phyloP scores from a whole-genome alignment of 2,888 invertebrate genomes.

The Platynereis dumerilii region DNA sequence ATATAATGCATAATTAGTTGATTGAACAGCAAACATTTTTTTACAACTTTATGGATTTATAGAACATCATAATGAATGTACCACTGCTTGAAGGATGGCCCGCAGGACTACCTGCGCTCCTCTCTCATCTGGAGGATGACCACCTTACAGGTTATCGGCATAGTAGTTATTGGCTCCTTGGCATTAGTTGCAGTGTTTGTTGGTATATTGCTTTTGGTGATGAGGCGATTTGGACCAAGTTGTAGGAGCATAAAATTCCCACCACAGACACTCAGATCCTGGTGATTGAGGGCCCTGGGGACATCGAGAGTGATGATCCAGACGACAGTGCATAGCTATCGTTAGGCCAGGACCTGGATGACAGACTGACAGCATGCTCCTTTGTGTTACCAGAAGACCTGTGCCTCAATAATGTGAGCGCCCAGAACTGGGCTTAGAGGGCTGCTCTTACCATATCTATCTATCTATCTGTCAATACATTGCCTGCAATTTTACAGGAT shows the following conservation, averaged over 20 bases:
- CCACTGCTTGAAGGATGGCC: conserved; percentile 16
- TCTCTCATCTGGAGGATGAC: conserved; percentile 19
- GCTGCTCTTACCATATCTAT: no score
- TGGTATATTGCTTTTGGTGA: conserved; percentile 13
- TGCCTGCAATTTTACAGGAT: no score
- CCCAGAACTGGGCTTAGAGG: no score
- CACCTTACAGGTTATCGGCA: conserved; percentile 23
- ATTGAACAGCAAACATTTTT: no score
- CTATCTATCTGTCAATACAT: no score
- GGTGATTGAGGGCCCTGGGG: conserved; percentile 23
- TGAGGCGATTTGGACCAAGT: conserved; percentile 15
- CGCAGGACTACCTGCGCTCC: conserved; percentile 8
- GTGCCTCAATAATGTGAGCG: no score
- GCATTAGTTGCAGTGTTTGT: conserved; percentile 19
- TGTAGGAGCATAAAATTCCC: conserved; percentile 22
- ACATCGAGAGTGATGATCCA: conserved; percentile 20
- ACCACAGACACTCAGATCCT: conserved; percentile 20
- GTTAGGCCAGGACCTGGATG: conserved; percentile 9
- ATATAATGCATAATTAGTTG: no score
- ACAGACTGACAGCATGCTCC: no score
- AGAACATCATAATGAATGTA: no score
- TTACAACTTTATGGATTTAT: no score
- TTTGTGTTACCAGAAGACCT: no score
- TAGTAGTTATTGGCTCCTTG: conserved; percentile 20
- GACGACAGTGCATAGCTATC: conserved; percentile 23